These are phyloP conservation scores for Sclerurus mexicanus DNA, from an alignment of 2,113 vertebrate genomes.

Conservation along the genomic window DNA sequence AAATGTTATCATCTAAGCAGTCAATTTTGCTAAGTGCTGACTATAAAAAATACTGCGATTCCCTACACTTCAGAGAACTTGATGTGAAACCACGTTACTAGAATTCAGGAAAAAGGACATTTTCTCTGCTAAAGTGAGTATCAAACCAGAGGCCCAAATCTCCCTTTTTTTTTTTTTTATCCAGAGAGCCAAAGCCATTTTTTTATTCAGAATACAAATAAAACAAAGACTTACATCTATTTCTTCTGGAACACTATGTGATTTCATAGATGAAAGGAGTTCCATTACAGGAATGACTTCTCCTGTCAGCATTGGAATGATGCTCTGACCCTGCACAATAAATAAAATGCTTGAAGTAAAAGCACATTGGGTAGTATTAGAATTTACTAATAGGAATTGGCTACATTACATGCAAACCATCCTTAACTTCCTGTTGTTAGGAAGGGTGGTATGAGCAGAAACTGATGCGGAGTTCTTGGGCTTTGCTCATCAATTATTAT, in stretches of 20 bases:
- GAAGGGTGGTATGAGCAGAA: neutral
- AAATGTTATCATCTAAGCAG: accelerated
- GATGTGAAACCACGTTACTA: neutral
- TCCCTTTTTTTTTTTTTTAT: neutral
- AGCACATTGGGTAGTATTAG: neutral
- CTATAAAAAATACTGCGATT: neutral
- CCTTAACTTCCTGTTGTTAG: neutral
- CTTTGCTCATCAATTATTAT: neutral
- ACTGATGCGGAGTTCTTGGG: neutral
- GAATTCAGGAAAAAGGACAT: neutral
- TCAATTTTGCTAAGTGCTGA: neutral
- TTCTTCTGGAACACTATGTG: constrained; percentile 90
- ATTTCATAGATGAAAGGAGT: constrained; percentile 95
- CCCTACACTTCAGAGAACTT: neutral
- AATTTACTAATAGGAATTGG: neutral
- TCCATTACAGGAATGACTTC: constrained; percentile 97
- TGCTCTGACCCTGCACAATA: constrained; percentile 87
- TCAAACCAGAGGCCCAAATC: neutral
- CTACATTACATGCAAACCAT: neutral
- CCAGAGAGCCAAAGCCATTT: neutral
- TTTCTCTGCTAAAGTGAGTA: neutral
- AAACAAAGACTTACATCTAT: constrained; percentile 83
- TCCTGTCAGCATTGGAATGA: constrained; percentile 91
- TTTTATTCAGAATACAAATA: neutral
- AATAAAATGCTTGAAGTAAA: constrained; percentile 1